Conservation (phyloP, 2,888 invertebrate species). For the Dryobotodes eremita region DNA sequence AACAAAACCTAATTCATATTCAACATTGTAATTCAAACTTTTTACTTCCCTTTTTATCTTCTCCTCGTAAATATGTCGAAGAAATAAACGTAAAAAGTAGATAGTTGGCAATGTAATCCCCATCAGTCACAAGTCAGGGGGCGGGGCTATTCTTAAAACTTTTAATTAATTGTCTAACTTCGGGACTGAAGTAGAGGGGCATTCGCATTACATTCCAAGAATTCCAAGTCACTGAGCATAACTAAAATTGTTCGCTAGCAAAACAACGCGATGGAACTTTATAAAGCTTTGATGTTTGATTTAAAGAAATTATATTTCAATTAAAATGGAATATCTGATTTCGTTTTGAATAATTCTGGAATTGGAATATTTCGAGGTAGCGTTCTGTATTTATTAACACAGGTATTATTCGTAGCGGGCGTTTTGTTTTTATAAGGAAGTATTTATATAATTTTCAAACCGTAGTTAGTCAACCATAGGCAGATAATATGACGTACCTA, state of each 20-base stretch:
- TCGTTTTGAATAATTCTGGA: slow-evolving; percentile 32
- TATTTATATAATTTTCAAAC: not conserved
- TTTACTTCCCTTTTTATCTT: slow-evolving; percentile 46
- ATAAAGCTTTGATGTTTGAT: slow-evolving; percentile 71
- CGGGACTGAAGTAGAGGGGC: slow-evolving; percentile 68
- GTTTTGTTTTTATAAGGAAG: not conserved
- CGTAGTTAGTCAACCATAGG: not conserved
- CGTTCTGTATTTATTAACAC: slow-evolving; percentile 17
- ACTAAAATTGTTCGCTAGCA: slow-evolving; percentile 79
- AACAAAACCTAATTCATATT: slow-evolving; percentile 36
- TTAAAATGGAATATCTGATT: slow-evolving; percentile 49
- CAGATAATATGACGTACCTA: not conserved
- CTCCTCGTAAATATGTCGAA: slow-evolving; percentile 52
- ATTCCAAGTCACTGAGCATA: slow-evolving; percentile 79
- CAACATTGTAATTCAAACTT: slow-evolving; percentile 35
- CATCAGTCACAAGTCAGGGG: slow-evolving; percentile 64
- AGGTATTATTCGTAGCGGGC: not conserved
- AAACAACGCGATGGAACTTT: slow-evolving; percentile 74
- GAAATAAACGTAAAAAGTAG: slow-evolving; percentile 52
- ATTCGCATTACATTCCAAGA: slow-evolving; percentile 77
- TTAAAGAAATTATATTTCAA: slow-evolving; percentile 61
- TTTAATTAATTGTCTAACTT: slow-evolving; percentile 86
- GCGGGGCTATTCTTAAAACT: slow-evolving; percentile 80
- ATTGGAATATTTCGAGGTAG: slow-evolving; percentile 34
- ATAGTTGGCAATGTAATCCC: slow-evolving; percentile 60